Base-by-base conservation (phyloP, 2,113 vertebrate genomes). In the Rhizomys pruinosus region DNA sequence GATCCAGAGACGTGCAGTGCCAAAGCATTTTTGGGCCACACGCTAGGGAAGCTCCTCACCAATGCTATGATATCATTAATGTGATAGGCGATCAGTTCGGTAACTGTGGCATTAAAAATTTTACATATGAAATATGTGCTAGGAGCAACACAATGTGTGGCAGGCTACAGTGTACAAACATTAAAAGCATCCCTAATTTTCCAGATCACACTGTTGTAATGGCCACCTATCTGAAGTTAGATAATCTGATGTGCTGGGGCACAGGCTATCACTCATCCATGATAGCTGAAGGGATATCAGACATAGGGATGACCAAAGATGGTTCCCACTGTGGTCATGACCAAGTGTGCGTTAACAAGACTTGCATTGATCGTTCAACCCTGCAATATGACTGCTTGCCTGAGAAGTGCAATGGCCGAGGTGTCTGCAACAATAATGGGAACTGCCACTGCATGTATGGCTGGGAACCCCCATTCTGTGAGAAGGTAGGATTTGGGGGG, bases 381-480 rank as follows among this genome's bases (percentile, higher is more conserved):
- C 42, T 96, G 25, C 7, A 34, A 0, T 91, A 0, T 0, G 66
- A 82, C 20, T 97, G 97, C 0, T 17, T 82, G 0, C 73, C 94
- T 1, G 2, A 72, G 1, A 96, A 93, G 57, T 97, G 97, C 5
- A 59, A 42, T 1, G 3, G 5, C 22, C 77, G 90, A 37, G 97
- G 97, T 0, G 8, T 92, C 3, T 98, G 97, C 93, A 97, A 97
- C 79, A 96, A 98, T 85, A 90, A 57, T 2, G 94, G 77, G 0
- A 89, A 98, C 94, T 99, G 99, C 93, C 98, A 99, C 96, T 99
- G 99, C 71, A 0, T 97, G 3, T 77, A 97, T 1, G 98, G 98
- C 2, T 99, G 99, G 99, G 97, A 73, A 1, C 98, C 98, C 1
- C 99, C 99, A 0, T 0, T 85, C 80, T 99, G 99, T 55, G 87